A percentile compares a stretch with the other conserved stretches of the same genome.
These are phyloP conservation scores for Lordiphosa stackelbergi DNA, from an alignment of 1,140 invertebrate species.

Conservation along the genomic window DNA sequence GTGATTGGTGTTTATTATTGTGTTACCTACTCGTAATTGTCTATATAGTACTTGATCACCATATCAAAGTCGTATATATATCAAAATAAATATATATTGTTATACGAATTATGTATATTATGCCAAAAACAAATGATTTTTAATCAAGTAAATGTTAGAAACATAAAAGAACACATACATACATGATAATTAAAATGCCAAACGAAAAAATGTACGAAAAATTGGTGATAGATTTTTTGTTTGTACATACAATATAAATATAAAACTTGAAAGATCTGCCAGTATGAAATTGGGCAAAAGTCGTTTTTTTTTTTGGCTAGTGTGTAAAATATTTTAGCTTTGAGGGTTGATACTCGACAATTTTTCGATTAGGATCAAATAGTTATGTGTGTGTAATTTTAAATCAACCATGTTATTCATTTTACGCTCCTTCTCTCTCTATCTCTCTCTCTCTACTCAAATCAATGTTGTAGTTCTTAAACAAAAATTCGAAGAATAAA, in stretches of 20 bases:
- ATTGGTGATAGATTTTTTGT: constrained; percentile 18
- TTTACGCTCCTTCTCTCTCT: constrained; percentile 33
- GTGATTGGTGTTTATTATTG: constrained; percentile 75
- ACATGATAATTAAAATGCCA: constrained; percentile 8
- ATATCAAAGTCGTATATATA: constrained; percentile 56
- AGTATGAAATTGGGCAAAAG: no score
- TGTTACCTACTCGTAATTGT: constrained; percentile 72
- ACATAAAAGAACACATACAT: constrained; percentile 57
- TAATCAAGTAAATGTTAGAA: constrained; percentile 58
- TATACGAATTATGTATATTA: constrained; percentile 37
- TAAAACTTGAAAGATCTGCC: no score
- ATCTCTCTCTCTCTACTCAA: constrained; percentile 25
- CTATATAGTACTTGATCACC: constrained; percentile 71
- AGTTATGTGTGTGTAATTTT: constrained; percentile 50
- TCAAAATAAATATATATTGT: constrained; percentile 40
- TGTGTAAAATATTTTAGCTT: no score
- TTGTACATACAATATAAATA: constrained; percentile 32
- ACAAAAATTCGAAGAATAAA: constrained; percentile 18
- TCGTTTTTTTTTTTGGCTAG: no score
- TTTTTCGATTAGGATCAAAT: constrained; percentile 5
- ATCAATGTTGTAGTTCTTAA: constrained; percentile 64
- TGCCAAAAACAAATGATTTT: constrained; percentile 56
- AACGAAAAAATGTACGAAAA: no score
- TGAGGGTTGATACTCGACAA: no score
- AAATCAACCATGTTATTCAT: constrained; percentile 34